Conservation (phyloP, 2,888 invertebrate genomes). For the Meteorus colon region DNA sequence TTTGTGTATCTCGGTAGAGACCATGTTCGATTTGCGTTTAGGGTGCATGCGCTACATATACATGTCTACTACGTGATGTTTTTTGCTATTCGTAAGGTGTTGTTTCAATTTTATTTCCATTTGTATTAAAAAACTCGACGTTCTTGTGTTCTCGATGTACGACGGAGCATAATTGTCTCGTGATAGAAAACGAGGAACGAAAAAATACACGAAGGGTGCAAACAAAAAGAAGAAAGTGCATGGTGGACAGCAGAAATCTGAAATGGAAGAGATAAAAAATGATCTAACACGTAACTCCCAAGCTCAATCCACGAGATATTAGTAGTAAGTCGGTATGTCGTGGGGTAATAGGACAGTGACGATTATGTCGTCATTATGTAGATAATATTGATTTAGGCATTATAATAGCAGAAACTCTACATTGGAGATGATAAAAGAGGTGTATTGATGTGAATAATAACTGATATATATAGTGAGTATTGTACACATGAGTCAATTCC, state of each 20-base stretch:
- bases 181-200: neutral
- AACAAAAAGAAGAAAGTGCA: no score
- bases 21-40: no score
- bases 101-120: neutral
- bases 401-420: neutral
- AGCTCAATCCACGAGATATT: constrained; percentile 54
- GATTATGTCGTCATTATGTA: constrained; percentile 43
- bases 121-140: neutral
- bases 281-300: constrained; percentile 54
- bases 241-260: neutral
- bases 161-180: constrained; percentile 3
- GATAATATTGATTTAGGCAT: constrained; percentile 38
- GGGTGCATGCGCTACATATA: constrained; percentile 23
- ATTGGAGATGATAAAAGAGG: neutral
- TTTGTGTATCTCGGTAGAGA: no score
- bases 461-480: constrained; percentile 53
- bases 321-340: constrained; percentile 50
- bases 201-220: neutral
- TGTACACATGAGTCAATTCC: constrained; percentile 73
- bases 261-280: constrained; percentile 35
- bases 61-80: neutral
- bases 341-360: constrained; percentile 48
- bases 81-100: neutral
- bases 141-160: constrained; percentile 10
- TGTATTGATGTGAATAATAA: neutral